phyloP scores from a whole-genome alignment of 92 coral and sea anemone genomes.

The Hydrozoanthus gracilis region DNA sequence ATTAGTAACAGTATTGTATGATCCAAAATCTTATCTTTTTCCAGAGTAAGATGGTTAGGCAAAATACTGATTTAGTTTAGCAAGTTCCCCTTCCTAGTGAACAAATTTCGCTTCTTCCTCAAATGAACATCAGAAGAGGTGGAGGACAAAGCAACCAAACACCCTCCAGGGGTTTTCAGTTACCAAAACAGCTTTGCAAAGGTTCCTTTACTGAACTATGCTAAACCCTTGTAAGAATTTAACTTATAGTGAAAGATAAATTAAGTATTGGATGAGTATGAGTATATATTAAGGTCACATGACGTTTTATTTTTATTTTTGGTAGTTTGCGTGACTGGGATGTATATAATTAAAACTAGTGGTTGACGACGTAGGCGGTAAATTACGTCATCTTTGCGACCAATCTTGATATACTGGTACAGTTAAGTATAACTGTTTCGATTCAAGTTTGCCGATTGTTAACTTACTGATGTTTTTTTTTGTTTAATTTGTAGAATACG shows the following conservation, averaged over 20 bases:
- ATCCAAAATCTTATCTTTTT: background rate
- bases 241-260: background rate
- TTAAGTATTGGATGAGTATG: background rate
- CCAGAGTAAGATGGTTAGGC: background rate
- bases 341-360: background rate
- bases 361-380: too few relatives aligned
- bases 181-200: too few relatives aligned
- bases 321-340: constrained; percentile 1
- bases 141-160: background rate
- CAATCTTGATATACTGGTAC: background rate
- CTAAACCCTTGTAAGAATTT: background rate
- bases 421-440: background rate
- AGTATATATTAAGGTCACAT: background rate
- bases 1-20: background rate
- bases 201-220: background rate
- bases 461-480: background rate
- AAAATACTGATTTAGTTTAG: background rate
- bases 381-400: background rate
- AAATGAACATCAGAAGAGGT: background rate
- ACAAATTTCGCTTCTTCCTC: background rate
- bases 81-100: constrained; percentile 2
- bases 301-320: background rate
- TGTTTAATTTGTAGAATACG: background rate
- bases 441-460: background rate
- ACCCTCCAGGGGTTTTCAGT: background rate